Evolutionary conservation across 2,113 vertebrate species (phyloP).

Genomic region (Cichladusa arquata): DNA sequence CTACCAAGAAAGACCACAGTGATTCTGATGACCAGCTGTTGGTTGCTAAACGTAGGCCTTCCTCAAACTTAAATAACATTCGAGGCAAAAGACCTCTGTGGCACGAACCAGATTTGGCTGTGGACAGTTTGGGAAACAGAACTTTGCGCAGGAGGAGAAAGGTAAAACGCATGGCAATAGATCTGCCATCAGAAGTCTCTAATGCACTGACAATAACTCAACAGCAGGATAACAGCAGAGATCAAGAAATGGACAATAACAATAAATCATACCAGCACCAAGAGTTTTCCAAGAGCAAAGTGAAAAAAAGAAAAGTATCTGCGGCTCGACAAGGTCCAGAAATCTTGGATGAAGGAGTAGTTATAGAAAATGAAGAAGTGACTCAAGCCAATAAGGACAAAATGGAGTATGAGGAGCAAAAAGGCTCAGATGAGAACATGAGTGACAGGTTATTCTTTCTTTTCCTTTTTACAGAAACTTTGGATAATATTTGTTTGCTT

Average conservation of each 20-base stretch:
- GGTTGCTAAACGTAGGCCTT: constrained; percentile 81
- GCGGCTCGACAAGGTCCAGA: constrained; percentile 79
- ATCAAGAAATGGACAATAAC: constrained; percentile 78
- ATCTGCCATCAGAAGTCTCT: constrained; percentile 81
- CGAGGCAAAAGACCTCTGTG: constrained; percentile 79
- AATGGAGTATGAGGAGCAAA: constrained; percentile 96
- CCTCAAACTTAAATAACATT: constrained; percentile 78
- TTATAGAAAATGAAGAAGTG: constrained; percentile 78
- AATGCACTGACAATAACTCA: constrained; percentile 80
- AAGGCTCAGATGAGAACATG: constrained; percentile 97
- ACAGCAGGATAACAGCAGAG: constrained; percentile 73
- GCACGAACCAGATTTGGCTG: constrained; percentile 77
- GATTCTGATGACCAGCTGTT: constrained; percentile 93
- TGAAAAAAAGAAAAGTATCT: constrained; percentile 90
- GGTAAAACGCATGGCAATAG: constrained; percentile 96
- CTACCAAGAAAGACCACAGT: constrained; percentile 85
- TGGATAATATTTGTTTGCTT: neutral
- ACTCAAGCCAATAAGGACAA: constrained; percentile 85
- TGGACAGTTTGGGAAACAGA: constrained; percentile 83
- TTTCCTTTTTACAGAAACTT: constrained; percentile 12
- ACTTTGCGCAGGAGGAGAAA: constrained; percentile 89
- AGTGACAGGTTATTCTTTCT: constrained; percentile 93
- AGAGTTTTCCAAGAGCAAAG: constrained; percentile 80
- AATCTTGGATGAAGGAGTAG: constrained; percentile 77
- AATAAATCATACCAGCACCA: constrained; percentile 69